Conservation (phyloP, 1,140 invertebrate species). For the Acromyrmex charruanus region DNA sequence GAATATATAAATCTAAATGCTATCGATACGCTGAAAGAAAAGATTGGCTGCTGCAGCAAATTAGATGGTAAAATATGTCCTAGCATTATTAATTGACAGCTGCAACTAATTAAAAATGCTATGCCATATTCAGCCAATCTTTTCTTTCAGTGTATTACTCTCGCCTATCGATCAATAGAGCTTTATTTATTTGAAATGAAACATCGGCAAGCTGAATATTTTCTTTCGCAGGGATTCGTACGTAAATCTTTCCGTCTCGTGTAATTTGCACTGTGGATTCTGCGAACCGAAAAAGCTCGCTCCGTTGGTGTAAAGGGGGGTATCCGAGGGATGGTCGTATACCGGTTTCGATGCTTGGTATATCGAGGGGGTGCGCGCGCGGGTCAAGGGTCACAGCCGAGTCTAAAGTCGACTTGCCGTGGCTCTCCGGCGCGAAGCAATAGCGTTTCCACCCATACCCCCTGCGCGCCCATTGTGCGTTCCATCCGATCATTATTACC, state of each 20-base stretch:
- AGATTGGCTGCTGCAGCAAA: too few relatives aligned
- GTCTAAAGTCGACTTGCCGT: conserved; percentile 45
- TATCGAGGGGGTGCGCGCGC: conserved; percentile 34
- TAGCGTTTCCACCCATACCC: conserved; percentile 24
- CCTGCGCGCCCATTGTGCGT: conserved; percentile 52
- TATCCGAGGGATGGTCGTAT: conserved; percentile 47
- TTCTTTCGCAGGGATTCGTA: neutral
- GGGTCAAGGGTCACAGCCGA: conserved; percentile 46
- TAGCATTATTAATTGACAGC: too few relatives aligned
- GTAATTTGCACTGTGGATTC: conserved; percentile 28
- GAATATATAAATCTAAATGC: too few relatives aligned
- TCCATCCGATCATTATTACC: conserved; percentile 62
- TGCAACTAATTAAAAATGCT: too few relatives aligned
- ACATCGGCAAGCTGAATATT: neutral
- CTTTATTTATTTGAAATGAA: neutral
- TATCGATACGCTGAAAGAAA: too few relatives aligned
- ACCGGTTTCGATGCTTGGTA: conserved; percentile 33
- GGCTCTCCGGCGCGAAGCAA: conserved; percentile 14
- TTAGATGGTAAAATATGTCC: too few relatives aligned
- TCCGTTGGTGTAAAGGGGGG: neutral
- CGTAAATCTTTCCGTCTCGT: neutral
- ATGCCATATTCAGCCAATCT: too few relatives aligned
- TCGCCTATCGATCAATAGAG: neutral
- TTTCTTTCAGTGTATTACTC: neutral
- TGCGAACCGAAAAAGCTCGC: conserved; percentile 6